These are phyloP conservation scores for Centropus unirufus DNA, from an alignment of 2,113 vertebrate species.

Conservation along the genomic window DNA sequence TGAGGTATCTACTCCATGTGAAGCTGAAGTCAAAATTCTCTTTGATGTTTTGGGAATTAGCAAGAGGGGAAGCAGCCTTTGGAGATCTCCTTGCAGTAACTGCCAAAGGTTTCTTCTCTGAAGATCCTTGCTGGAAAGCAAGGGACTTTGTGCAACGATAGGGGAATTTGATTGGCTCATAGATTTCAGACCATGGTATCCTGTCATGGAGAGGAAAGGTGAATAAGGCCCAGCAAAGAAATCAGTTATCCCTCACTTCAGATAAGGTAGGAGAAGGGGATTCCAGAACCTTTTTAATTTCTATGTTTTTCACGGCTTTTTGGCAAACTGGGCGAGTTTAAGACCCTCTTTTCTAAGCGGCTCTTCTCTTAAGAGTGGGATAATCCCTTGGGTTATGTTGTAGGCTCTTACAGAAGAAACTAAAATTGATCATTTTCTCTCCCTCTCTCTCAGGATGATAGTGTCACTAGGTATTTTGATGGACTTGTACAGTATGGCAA, in stretches of 20 bases:
- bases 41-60: background rate
- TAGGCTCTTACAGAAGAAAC: background rate
- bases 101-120: background rate
- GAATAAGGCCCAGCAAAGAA: background rate
- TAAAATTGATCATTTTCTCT: background rate
- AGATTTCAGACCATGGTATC: rapidly evolving
- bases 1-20: background rate
- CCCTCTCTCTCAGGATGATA: slow-evolving; percentile 59
- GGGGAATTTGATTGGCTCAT: background rate
- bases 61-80: background rate
- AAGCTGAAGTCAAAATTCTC: background rate
- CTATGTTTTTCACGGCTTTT: background rate
- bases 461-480: slow-evolving; percentile 42
- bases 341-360: background rate
- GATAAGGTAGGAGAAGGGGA: background rate
- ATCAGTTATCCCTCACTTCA: background rate
- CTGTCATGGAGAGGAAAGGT: background rate
- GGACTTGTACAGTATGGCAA: background rate
- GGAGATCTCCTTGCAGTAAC: background rate
- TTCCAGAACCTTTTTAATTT: background rate
- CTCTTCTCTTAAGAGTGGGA: background rate
- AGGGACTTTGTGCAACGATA: background rate
- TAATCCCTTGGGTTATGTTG: rapidly evolving
- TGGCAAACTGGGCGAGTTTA: background rate
- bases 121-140: background rate